These are phyloP conservation scores for Cavia porcellus DNA, from an alignment of 2,113 vertebrate genomes.

Conservation along the genomic window DNA sequence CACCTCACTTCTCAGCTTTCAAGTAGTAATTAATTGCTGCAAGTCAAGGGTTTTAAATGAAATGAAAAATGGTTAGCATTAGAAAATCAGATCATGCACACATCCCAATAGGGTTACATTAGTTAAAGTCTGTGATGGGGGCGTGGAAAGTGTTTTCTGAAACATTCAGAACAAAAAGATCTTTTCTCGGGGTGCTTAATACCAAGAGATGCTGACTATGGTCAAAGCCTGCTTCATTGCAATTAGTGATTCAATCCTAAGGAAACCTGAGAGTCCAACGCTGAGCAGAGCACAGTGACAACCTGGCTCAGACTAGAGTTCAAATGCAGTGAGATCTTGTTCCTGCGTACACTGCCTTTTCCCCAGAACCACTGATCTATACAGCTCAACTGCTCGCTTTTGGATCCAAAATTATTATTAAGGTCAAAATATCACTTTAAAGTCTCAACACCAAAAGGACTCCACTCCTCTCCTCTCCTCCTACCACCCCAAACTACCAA, in stretches of 20 bases:
- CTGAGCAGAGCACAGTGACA: not conserved
- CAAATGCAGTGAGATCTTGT: slow-evolving; percentile 47
- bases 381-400: slow-evolving; percentile 10
- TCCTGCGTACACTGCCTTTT: not conserved
- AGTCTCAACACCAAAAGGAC: not conserved
- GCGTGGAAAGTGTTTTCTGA: not conserved
- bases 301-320: slow-evolving; percentile 39
- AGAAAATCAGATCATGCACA: slow-evolving; percentile 34
- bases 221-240: not conserved
- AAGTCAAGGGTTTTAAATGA: slow-evolving; percentile 47
- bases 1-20: slow-evolving; percentile 47
- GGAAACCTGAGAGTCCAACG: slow-evolving; percentile 62
- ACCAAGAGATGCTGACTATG: slow-evolving; percentile 53
- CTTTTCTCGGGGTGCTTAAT: slow-evolving; percentile 57
- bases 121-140: not conserved
- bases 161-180: slow-evolving; percentile 51
- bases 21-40: slow-evolving; percentile 50
- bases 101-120: not conserved
- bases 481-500: not conserved
- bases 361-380: not conserved
- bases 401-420: slow-evolving; percentile 11
- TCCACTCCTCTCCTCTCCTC: not conserved
- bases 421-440: slow-evolving; percentile 14
- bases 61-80: not conserved
- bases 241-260: slow-evolving; percentile 76